These are phyloP conservation scores for Diaphora mendica DNA, from an alignment of 2,888 invertebrate species.

Conservation along the genomic window DNA sequence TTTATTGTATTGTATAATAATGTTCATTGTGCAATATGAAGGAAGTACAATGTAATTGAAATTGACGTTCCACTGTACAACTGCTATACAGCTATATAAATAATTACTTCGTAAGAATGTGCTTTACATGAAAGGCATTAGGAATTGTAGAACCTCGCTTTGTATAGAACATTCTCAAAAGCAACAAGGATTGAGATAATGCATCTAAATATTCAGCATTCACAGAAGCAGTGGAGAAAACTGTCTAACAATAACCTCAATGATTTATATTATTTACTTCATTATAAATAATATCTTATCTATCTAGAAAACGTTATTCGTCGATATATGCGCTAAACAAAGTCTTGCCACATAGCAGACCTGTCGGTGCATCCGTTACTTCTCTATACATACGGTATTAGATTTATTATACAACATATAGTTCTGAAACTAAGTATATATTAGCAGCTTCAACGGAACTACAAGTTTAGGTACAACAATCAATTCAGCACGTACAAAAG, in stretches of 20 bases:
- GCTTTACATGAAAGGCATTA: slow-evolving; percentile 20
- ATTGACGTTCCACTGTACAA: slow-evolving; percentile 44
- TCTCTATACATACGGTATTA: slow-evolving; percentile 16
- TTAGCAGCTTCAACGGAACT: slow-evolving; percentile 24
- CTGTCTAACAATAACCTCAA: slow-evolving; percentile 39
- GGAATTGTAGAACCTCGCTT: slow-evolving; percentile 18
- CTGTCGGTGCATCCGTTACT: slow-evolving; percentile 30
- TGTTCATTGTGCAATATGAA: slow-evolving; percentile 52
- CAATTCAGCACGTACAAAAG: slow-evolving; percentile 18
- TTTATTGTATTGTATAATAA: slow-evolving; percentile 28
- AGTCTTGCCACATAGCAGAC: slow-evolving; percentile 22
- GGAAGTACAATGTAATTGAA: slow-evolving; percentile 41
- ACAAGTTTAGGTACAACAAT: slow-evolving; percentile 29
- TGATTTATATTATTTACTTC: slow-evolving; percentile 34
- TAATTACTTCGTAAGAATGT: slow-evolving; percentile 30
- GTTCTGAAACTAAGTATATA: slow-evolving; percentile 8
- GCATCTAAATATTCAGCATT: slow-evolving; percentile 37
- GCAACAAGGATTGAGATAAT: slow-evolving; percentile 16
- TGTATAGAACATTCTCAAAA: slow-evolving; percentile 39
- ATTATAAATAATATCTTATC: slow-evolving; percentile 50
- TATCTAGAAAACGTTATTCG: slow-evolving; percentile 47
- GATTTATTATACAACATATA: slow-evolving; percentile 15
- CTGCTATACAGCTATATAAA: slow-evolving; percentile 33
- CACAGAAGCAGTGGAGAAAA: slow-evolving; percentile 41
- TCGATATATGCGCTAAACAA: slow-evolving; percentile 43